phyloP scores from a whole-genome alignment of 2,888 invertebrate species.

The Hydropsyche betteni region DNA sequence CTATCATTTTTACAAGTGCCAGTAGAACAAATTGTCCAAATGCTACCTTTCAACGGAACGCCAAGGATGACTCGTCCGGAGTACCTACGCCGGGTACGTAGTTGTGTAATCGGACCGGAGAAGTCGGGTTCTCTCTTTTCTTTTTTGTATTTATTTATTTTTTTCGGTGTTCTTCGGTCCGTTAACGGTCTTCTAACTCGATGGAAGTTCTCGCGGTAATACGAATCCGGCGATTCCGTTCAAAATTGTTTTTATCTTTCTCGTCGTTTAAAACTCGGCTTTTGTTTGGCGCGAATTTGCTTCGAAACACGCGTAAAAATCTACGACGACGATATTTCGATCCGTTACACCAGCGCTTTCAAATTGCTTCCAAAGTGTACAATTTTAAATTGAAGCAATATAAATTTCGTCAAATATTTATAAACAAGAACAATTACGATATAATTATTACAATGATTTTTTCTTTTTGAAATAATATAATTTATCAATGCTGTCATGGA shows the following conservation, averaged over 20 bases:
- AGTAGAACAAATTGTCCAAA: conserved; percentile 18
- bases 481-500: too few relatives aligned
- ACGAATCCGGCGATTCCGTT: conserved; percentile 5
- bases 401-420: too few relatives aligned
- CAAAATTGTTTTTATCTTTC: conserved; percentile 15
- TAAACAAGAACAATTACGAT: too few relatives aligned
- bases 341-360: too few relatives aligned
- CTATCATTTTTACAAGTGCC: too few relatives aligned
- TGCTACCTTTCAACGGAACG: conserved; percentile 1
- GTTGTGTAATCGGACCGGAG: conserved; percentile 9
- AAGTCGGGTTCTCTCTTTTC: conserved; percentile 10
- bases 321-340: neutral
- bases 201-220: conserved; percentile 2
- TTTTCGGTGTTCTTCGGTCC: neutral
- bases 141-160: neutral
- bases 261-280: neutral
- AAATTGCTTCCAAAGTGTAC: too few relatives aligned
- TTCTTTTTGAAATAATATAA: too few relatives aligned
- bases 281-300: conserved; percentile 18
- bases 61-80: neutral
- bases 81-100: neutral
- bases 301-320: conserved; percentile 16
- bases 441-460: too few relatives aligned
- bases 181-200: conserved; percentile 17
- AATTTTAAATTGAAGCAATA: too few relatives aligned